phyloP scores from a whole-genome alignment of 2,888 invertebrate species.

The Sclerodermus sp. region DNA sequence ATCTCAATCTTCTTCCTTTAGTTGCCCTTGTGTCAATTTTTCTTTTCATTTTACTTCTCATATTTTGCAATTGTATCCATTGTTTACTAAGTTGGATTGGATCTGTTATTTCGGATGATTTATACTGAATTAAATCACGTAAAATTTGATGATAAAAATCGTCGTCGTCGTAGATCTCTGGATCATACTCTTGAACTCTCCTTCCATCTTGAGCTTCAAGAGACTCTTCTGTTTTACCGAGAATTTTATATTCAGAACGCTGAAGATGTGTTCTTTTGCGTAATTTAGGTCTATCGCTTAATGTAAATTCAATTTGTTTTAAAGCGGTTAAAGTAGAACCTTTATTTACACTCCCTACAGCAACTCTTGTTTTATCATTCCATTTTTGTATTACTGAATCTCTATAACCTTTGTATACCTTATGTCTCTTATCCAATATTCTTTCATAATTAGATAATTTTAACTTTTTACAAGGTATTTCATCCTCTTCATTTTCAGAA shows the following conservation, averaged over 20 bases:
- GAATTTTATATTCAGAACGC: conserved; percentile 71
- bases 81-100: conserved; percentile 85
- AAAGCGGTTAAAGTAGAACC: conserved; percentile 67
- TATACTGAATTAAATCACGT: conserved; percentile 88
- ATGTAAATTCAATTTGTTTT: conserved; percentile 83
- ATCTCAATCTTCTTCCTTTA: conserved; percentile 89
- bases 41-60: conserved; percentile 88
- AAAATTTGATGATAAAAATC: conserved; percentile 96
- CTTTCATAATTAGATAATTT: conserved; percentile 66
- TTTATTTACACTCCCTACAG: conserved; percentile 67
- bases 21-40: conserved; percentile 92
- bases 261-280: conserved; percentile 79
- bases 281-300: conserved; percentile 76
- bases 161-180: conserved; percentile 93
- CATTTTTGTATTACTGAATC: conserved; percentile 87
- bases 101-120: conserved; percentile 80
- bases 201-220: conserved; percentile 44
- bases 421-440: conserved; percentile 63
- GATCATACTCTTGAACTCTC: conserved; percentile 65
- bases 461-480: conserved; percentile 58
- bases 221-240: conserved; percentile 61
- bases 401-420: conserved; percentile 69
- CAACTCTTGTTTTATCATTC: conserved; percentile 88
- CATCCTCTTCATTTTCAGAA: conserved; percentile 16
- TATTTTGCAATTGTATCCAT: conserved; percentile 88